These are phyloP conservation scores for Ascaphus truei DNA, from an alignment of 2,113 vertebrate genomes.

Conservation along the genomic window DNA sequence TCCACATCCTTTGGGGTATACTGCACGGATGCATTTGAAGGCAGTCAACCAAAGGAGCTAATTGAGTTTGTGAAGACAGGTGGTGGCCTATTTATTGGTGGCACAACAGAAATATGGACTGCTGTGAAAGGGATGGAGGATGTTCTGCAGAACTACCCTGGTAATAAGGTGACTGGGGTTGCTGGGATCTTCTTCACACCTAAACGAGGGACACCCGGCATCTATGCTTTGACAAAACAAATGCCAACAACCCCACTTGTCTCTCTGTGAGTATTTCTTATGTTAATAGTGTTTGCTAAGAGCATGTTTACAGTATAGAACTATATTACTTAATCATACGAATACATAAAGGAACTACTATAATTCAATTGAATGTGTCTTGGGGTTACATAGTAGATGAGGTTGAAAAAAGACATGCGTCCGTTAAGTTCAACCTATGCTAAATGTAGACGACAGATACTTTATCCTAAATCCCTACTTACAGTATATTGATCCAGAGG, in stretches of 20 bases:
- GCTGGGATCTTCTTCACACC: slow-evolving; percentile 81
- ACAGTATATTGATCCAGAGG: no score
- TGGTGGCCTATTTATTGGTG: slow-evolving; percentile 78
- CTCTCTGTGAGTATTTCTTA: slow-evolving; percentile 66
- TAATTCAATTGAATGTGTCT: no score
- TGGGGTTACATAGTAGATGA: no score
- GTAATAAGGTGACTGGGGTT: slow-evolving; percentile 78
- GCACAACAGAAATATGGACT: slow-evolving; percentile 80
- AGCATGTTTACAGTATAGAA: no score
- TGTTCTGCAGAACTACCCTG: slow-evolving; percentile 67
- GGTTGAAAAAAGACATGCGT: no score
- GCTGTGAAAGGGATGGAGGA: slow-evolving; percentile 57
- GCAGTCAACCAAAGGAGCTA: slow-evolving; percentile 50
- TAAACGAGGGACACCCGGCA: slow-evolving; percentile 48
- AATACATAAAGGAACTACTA: no score
- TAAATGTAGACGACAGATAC: no score
- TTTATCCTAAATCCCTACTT: no score
- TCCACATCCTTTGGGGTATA: slow-evolving; percentile 59
- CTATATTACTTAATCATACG: no score
- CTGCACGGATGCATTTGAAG: slow-evolving; percentile 67
- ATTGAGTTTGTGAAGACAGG: slow-evolving; percentile 71
- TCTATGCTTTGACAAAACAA: slow-evolving; percentile 63
- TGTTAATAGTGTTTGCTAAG: no score
- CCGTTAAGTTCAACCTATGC: no score
- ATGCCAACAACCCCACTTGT: slow-evolving; percentile 73